phyloP scores from a whole-genome alignment of 2,888 invertebrate genomes.

The Uloborus plumipes region DNA sequence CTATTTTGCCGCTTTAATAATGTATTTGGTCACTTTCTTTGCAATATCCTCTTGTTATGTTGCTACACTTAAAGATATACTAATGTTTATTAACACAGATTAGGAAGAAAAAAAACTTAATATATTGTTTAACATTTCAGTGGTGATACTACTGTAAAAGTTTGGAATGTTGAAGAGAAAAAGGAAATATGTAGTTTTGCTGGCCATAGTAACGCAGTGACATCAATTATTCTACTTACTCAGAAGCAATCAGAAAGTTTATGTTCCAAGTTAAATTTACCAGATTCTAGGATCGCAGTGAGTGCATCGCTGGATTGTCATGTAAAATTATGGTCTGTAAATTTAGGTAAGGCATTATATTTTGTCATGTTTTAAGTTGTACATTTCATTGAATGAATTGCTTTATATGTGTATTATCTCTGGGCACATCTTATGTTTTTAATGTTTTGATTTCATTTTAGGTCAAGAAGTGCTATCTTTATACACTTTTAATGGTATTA shows the following conservation, averaged over 20 bases:
- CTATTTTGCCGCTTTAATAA: too few relatives aligned
- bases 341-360: conserved; percentile 67
- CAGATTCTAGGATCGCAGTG: conserved; percentile 67
- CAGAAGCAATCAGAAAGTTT: conserved; percentile 66
- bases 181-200: conserved; percentile 58
- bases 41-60: too few relatives aligned
- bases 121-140: conserved; percentile 31
- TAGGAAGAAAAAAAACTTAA: too few relatives aligned
- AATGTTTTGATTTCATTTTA: conserved; percentile 57
- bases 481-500: conserved; percentile 71
- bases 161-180: conserved; percentile 63
- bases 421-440: not conserved
- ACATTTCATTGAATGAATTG: not conserved
- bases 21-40: too few relatives aligned
- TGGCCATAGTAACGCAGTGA: conserved; percentile 65
- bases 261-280: conserved; percentile 51
- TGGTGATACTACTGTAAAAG: conserved; percentile 66
- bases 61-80: too few relatives aligned
- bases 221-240: conserved; percentile 67
- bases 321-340: conserved; percentile 70
- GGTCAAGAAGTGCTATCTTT: conserved; percentile 69
- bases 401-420: not conserved
- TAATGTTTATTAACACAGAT: too few relatives aligned
- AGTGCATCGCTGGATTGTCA: conserved; percentile 71
- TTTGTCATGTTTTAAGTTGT: too few relatives aligned